Evolutionary conservation across 2,113 vertebrate species (phyloP), one percentile per base, ranked within the genome.

Genomic region (Delphinapterus leucas): DNA sequence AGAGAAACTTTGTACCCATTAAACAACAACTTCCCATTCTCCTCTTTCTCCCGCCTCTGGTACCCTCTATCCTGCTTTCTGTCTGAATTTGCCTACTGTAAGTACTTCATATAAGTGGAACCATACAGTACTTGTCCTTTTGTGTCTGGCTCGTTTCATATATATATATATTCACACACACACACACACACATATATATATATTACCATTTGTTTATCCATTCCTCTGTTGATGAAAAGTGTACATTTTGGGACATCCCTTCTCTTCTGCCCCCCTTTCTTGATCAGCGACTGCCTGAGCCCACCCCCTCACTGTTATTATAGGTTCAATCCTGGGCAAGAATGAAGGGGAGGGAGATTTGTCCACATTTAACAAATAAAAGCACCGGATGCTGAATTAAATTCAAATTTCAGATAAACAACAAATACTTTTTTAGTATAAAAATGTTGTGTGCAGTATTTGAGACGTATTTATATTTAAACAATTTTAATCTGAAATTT

Each of bases 371-470:
- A 88, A 88, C 31, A 95, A 76, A 88, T 81, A 61, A 36, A 95
- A 96, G 70, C 70, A 80, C 7, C 44, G 11, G 63, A 61, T 60
- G 25, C 20, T 70, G 53, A 83, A 90, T 76, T 82, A 88, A 91
- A 93, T 63, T 70, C 82, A 28, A 63, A 77, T 91, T 97, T 81
- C 79, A 86, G 86, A 36, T 93, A 68, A 21, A 81, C 20, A 90
- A 17, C 21, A 86, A 60, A 95, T 81, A 55, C 49, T 41, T 88
- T 82, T 71, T 86, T 74, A 36, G 23, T 90, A 36, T 44, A 81
- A 86, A 60, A 74, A 80, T 93, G 85, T 90, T 31, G 21, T 26
- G 18, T 44, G 74, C 26, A 76, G 8, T 87, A n/a, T 91, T 76
- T 76, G 60, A 73, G 26, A 92, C 87, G 41, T 70, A 77, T 36